Percentiles rank a stretch among this genome's conserved stretches.
These are phyloP conservation scores for Salvelinus fontinalis DNA, from an alignment of 2,113 vertebrate species.

Conservation along the genomic window DNA sequence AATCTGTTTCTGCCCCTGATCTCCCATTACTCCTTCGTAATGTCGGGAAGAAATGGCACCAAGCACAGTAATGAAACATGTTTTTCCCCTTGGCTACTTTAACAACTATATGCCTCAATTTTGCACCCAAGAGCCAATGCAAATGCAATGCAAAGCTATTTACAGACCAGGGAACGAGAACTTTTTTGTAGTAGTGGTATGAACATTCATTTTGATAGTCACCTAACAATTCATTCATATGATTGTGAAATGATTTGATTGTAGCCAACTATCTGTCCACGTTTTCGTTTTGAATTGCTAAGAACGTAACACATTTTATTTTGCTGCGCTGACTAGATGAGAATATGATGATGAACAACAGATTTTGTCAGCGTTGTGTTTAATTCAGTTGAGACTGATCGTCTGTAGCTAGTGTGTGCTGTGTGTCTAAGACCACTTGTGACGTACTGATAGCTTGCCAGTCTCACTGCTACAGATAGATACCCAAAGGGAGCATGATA, in stretches of 20 bases:
- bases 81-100: constrained; percentile 47
- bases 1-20: constrained; percentile 67
- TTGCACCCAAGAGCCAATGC: constrained; percentile 13
- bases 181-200: neutral
- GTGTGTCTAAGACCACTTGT: neutral
- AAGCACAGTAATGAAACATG: constrained; percentile 64
- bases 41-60: constrained; percentile 55
- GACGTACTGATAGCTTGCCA: neutral
- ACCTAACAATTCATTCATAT: neutral
- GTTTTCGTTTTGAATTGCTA: neutral
- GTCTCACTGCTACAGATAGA: neutral
- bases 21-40: constrained; percentile 64
- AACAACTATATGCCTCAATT: constrained; percentile 34
- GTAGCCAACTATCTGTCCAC: neutral
- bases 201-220: neutral
- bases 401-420: neutral
- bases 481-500: neutral
- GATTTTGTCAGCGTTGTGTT: neutral
- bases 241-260: neutral
- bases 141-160: constrained; percentile 27
- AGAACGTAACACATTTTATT: neutral
- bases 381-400: neutral
- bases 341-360: neutral
- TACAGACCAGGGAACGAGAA: neutral
- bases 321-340: neutral